Evolutionary conservation across 2,888 invertebrate species (phyloP), one percentile per base, ranked within the genome.

Genomic region (Hydrotaea diabolus): DNA sequence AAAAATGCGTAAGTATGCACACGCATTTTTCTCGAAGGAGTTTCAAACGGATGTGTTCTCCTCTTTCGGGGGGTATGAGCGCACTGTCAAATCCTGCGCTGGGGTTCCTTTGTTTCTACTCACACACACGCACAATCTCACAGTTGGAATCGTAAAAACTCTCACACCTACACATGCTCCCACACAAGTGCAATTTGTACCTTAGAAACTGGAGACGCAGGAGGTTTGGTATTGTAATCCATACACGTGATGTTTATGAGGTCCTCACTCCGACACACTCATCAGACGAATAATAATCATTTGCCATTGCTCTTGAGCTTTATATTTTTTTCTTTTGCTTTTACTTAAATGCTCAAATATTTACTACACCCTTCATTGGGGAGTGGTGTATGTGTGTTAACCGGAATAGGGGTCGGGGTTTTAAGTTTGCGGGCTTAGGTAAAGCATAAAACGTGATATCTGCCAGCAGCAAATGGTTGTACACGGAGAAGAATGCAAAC

Each of bases 1-100:
- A 72, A 77, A 82, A 69, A 49, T 85, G 73, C 78, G 78, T 82
- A 36, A 79, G 79, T 79, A 57, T 73, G 82, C 85, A 82, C 82
- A 85, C 71, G 80, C 78, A 80, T 74, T 80, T 77, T 23, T 21
- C 69, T 21, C 31, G 77, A 83, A 79, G 66, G 23, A 75, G 19
- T 77, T 69, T 26, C 8, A 17, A 72, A 64, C 15, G 23, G 17
- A 46, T 7, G 43, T 43, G 46, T 46, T 26, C 19, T 21, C 0
- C 15, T 59, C 11, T 0, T 64, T 21, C 36, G 2, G 17, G 49
- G 39, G 46, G 17, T 31, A 13, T 13, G 19, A 43, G 55, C 11
- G 23, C 46, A 9, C 59, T 36, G 73, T 62, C 66, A 77, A 21
- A 46, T 69, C 76, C 85, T 82, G 79, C n/a, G n/a, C 69, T 85